These are phyloP conservation scores for Eretmochelys imbricata DNA, from an alignment of 2,113 vertebrate species.

Conservation along the genomic window DNA sequence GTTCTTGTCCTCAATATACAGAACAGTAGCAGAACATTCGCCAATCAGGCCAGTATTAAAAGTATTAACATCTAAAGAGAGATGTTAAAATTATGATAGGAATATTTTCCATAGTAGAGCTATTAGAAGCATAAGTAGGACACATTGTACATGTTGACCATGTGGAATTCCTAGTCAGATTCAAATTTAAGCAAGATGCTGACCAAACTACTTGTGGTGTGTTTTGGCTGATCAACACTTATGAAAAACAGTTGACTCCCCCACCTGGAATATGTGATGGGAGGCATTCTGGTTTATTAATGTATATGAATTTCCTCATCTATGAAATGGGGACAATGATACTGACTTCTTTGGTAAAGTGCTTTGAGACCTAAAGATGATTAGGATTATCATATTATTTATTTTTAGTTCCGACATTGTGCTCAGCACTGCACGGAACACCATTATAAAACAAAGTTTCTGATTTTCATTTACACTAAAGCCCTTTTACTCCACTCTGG, in stretches of 20 bases:
- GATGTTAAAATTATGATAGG: background rate
- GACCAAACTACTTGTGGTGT: background rate
- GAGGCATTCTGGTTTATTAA: background rate
- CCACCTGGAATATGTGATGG: background rate
- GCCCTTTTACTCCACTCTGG: background rate
- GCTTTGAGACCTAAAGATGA: background rate
- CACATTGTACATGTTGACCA: background rate
- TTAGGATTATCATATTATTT: background rate
- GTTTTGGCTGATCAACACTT: background rate
- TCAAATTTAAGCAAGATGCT: background rate
- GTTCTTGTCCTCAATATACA: background rate
- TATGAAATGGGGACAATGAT: background rate
- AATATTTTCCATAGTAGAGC: background rate
- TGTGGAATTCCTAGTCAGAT: background rate
- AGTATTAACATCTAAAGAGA: background rate
- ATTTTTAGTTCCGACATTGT: background rate
- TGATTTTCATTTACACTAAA: background rate
- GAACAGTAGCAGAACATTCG: background rate
- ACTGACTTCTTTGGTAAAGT: background rate
- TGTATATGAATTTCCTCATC: background rate
- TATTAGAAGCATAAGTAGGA: background rate
- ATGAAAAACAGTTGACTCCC: background rate
- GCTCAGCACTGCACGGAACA: background rate
- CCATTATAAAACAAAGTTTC: rapidly evolving
- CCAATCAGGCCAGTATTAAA: background rate